Evolutionary conservation across 1,140 invertebrate genomes (phyloP).

Genomic region (Drosophila rufa): DNA sequence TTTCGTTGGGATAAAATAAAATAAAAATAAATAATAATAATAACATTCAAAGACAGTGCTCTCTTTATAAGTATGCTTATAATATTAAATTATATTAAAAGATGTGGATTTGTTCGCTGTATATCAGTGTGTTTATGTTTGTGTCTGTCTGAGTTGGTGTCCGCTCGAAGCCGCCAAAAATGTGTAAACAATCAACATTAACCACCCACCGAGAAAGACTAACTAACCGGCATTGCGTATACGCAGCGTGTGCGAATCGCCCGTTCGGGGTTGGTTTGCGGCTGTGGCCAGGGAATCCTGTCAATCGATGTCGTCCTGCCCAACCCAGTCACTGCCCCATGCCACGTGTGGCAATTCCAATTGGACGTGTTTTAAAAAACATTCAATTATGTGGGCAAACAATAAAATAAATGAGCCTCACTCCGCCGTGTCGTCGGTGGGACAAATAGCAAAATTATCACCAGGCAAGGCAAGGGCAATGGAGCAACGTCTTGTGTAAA

Average conservation of each 20-base stretch:
- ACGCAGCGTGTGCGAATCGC: conserved; percentile 50
- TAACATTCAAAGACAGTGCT: too few species aligned
- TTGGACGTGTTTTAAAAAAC: conserved; percentile 65
- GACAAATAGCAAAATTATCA: conserved; percentile 49
- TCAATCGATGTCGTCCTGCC: conserved; percentile 56
- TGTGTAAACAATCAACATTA: conserved; percentile 80
- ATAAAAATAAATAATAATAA: too few species aligned
- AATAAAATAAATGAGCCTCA: conserved; percentile 64
- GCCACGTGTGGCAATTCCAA: conserved; percentile 44
- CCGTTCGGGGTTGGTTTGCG: conserved; percentile 18
- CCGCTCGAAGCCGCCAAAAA: conserved; percentile 70
- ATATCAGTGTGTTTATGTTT: conserved; percentile 35
- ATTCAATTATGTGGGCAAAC: conserved; percentile 79
- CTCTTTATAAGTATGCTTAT: too few species aligned
- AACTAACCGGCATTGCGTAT: conserved; percentile 60
- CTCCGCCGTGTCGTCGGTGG: conserved; percentile 4
- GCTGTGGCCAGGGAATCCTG: not conserved
- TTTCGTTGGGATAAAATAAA: too few species aligned
- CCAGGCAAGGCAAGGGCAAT: conserved; percentile 10
- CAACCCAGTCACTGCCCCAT: conserved; percentile 24
- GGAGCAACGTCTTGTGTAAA: conserved; percentile 34
- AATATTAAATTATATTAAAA: too few species aligned
- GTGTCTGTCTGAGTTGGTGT: conserved; percentile 23
- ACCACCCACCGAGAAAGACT: conserved; percentile 56
- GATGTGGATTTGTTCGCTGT: not conserved